Base-by-base conservation (phyloP, 2,113 vertebrate genomes). In the Chionodraco myersi region DNA sequence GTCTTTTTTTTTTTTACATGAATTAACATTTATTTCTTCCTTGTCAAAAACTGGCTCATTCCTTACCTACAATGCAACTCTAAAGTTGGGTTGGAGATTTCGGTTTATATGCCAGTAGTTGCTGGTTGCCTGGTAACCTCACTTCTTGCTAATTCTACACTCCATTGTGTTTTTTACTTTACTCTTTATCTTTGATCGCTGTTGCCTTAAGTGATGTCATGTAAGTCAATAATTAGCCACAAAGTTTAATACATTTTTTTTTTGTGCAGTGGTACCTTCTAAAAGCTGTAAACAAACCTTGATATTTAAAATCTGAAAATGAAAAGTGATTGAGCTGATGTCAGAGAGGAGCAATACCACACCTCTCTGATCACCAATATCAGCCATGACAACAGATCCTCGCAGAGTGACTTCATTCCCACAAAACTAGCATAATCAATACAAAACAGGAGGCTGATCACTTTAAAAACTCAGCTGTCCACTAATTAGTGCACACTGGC, bases 331-430 rank as follows among this genome's bases (percentile, higher is more conserved):
- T 34, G 14, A n/a, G 57, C 49, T 88, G 87, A 86, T 85, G 73
- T 88, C 70, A 84, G 69, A 85, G 47, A 79, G 11, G 45, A 75
- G 15, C 65, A 68, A 14, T 59, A 57, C 45, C 53, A 15, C 67
- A 75, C 36, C 60, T 75, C 81, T 76, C 77, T 3, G 13, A 54
- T 77, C 70, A 86, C 75, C 23, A 51, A 8, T 52, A 64, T 70
- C 59, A 66, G 57, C 56, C 53, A 47, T 56, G 49, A 84, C 66
- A 86, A 68, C 78, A 83, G 77, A 92, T 86, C 77, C 72, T 51
- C 52, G 59, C 53, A 77, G 73, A 52, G 68, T 92, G 91, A 91
- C 89, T 88, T 91, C 87, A 93, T 91, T 51, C 44, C 84, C 83
- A 74, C 83, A 83, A 81, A 84, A 72, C 51, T 36, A 62, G 14